Evolutionary conservation across 1,140 invertebrate species (phyloP).

Genomic region (Magallana gigas): DNA sequence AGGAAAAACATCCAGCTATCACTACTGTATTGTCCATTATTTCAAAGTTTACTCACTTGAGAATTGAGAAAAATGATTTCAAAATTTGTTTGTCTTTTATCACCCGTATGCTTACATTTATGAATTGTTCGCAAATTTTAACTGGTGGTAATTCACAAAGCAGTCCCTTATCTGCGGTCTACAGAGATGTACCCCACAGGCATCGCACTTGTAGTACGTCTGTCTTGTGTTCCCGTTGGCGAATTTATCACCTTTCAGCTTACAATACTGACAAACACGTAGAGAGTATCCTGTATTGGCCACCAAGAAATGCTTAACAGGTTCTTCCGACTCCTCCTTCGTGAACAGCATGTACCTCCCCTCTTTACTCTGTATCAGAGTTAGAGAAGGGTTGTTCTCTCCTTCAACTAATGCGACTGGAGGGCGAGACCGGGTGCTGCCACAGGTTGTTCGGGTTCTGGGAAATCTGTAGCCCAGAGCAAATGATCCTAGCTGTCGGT

Average conservation of each 20-base stretch:
- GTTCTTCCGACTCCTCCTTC: neutral
- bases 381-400: neutral
- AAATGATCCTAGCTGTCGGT: slow-evolving; percentile 8
- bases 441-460: neutral
- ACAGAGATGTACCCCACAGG: slow-evolving; percentile 50
- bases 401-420: neutral
- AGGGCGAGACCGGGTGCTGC: neutral
- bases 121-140: slow-evolving; percentile 5
- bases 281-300: slow-evolving; percentile 15
- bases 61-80: no score
- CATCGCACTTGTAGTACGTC: slow-evolving; percentile 53
- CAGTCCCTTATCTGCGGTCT: slow-evolving; percentile 53
- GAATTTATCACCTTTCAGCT: slow-evolving; percentile 42
- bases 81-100: no score
- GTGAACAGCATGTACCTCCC: slow-evolving; percentile 7
- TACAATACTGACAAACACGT: slow-evolving; percentile 52
- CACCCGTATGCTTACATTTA: neutral
- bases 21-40: no score
- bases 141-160: slow-evolving; percentile 45
- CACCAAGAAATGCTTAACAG: slow-evolving; percentile 19
- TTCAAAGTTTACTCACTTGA: no score
- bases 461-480: neutral
- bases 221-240: slow-evolving; percentile 51
- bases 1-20: no score
- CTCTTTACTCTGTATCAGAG: neutral